Conservation (phyloP, 2,888 invertebrate genomes). For the Conistra vaccinii region DNA sequence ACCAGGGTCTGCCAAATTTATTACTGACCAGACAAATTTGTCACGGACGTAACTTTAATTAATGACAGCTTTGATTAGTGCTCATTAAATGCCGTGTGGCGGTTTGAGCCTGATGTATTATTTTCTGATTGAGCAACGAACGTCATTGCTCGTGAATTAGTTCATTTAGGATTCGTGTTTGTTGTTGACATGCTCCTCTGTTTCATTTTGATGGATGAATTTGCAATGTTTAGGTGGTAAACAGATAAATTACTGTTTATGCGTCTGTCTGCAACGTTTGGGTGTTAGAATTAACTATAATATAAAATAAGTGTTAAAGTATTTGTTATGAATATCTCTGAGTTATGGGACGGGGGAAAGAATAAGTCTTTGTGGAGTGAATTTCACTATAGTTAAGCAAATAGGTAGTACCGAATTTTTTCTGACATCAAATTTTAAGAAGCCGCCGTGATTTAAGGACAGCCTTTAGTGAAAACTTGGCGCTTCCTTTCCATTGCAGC, state of each 20-base stretch:
- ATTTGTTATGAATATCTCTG: too few species aligned
- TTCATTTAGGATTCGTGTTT: slow-evolving; percentile 41
- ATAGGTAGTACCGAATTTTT: neutral
- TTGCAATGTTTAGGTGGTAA: slow-evolving; percentile 5
- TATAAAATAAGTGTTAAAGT: too few species aligned
- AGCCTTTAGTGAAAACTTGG: neutral
- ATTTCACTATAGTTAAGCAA: neutral
- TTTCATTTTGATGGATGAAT: slow-evolving; percentile 38
- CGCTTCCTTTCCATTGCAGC: neutral
- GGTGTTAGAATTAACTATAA: too few species aligned
- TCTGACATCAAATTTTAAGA: neutral
- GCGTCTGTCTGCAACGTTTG: neutral
- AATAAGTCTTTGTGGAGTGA: neutral
- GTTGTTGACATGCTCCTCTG: slow-evolving; percentile 21
- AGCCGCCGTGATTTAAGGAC: too few species aligned
- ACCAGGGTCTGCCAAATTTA: slow-evolving; percentile 32
- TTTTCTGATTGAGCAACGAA: slow-evolving; percentile 39
- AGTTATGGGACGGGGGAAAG: too few species aligned
- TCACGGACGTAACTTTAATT: slow-evolving; percentile 25
- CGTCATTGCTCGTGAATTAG: slow-evolving; percentile 25
- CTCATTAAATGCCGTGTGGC: slow-evolving; percentile 25
- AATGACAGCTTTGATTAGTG: slow-evolving; percentile 40
- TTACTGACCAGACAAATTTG: slow-evolving; percentile 33
- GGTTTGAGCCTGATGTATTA: slow-evolving; percentile 40
- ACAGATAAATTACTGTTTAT: slow-evolving; percentile 14